Conservation (phyloP, 2,797 vertebrate genomes). For the Cuniculus paca region DNA sequence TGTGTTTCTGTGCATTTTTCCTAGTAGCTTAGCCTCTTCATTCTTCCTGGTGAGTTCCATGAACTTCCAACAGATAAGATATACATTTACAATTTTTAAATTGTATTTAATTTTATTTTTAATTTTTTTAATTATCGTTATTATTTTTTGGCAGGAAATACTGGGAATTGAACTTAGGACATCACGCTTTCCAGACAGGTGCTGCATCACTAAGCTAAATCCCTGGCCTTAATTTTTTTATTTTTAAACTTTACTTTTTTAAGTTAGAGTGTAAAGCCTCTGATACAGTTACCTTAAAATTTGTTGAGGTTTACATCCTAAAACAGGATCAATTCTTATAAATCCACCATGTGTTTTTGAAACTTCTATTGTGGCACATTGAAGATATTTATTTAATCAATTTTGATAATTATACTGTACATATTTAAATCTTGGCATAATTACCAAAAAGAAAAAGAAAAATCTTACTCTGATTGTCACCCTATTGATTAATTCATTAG, state of each 20-base stretch:
- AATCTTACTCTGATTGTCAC: neutral
- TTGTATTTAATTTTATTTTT: no score
- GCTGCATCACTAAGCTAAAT: no score
- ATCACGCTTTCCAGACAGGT: no score
- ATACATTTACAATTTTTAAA: neutral
- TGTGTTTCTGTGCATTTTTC: neutral
- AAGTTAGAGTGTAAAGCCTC: neutral
- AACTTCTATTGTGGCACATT: neutral
- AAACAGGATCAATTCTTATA: neutral
- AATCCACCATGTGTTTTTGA: neutral
- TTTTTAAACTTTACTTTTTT: neutral
- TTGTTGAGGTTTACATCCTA: neutral
- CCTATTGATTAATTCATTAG: neutral
- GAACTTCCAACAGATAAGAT: neutral
- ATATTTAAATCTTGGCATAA: neutral
- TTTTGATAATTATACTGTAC: neutral
- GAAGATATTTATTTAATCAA: neutral
- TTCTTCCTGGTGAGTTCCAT: neutral
- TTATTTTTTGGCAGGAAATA: no score
- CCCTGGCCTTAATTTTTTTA: neutral
- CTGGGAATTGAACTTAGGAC: no score
- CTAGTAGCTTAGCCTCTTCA: neutral
- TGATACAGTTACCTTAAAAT: conserved; percentile 14
- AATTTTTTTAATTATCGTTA: no score
- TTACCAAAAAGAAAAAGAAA: neutral